A percentile compares a stretch with the other conserved stretches of the same genome.
These are phyloP conservation scores for Merluccius polli DNA, from an alignment of 2,797 vertebrate genomes.

Conservation along the genomic window DNA sequence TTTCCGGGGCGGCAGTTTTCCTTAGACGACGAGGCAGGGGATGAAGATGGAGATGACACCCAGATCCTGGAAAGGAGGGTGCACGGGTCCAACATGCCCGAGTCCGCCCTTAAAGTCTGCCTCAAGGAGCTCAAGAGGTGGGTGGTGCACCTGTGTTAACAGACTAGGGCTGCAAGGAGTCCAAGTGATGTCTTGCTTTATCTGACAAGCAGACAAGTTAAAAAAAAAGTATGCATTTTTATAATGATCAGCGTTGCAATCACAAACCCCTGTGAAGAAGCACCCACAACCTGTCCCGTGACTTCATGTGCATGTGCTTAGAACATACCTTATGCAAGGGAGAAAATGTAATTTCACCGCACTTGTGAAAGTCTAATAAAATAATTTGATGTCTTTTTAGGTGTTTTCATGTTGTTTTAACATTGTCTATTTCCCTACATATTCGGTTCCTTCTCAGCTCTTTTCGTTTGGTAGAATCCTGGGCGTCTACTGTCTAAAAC, in stretches of 20 bases:
- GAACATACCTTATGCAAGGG: not conserved
- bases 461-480: too few relatives aligned
- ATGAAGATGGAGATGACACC: slow-evolving; percentile 88
- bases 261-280: not conserved
- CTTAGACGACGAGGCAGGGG: slow-evolving; percentile 86
- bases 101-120: slow-evolving; percentile 87
- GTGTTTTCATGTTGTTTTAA: too few relatives aligned
- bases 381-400: not conserved
- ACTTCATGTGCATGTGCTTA: not conserved
- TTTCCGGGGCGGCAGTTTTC: slow-evolving; percentile 74
- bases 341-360: not conserved
- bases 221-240: too few relatives aligned
- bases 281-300: not conserved
- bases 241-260: too few relatives aligned
- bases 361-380: not conserved
- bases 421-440: too few relatives aligned
- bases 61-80: slow-evolving; percentile 86
- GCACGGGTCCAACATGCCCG: slow-evolving; percentile 84
- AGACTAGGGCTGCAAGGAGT: too few relatives aligned
- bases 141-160: not conserved
- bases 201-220: too few relatives aligned
- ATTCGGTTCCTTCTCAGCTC: too few relatives aligned
- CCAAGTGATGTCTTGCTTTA: too few relatives aligned
- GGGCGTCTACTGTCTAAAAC: not conserved
- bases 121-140: slow-evolving; percentile 94